Evolutionary conservation across 1,140 invertebrate genomes (phyloP).

Genomic region (Diabrotica undecimpunctata): DNA sequence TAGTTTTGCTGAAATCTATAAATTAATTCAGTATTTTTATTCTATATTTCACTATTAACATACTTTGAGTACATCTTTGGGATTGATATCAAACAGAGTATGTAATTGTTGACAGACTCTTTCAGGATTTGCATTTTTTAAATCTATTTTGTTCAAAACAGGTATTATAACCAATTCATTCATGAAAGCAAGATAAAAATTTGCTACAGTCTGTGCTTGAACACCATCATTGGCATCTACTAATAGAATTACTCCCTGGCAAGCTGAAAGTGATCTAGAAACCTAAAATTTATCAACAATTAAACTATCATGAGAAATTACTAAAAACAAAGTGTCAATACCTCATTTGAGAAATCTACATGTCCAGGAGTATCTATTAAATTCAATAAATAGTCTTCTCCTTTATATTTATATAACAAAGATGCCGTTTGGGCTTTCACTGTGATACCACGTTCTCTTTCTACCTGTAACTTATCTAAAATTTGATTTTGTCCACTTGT

Average conservation of each 20-base stretch:
- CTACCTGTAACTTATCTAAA: constrained; percentile 83
- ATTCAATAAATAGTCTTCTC: constrained; percentile 81
- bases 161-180: constrained; percentile 82
- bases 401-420: constrained; percentile 70
- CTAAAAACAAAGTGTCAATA: constrained; percentile 44
- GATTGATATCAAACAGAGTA: constrained; percentile 80
- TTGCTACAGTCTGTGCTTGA: constrained; percentile 97
- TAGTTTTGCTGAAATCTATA: constrained; percentile 82
- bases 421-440: constrained; percentile 97
- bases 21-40: neutral
- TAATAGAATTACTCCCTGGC: constrained; percentile 90
- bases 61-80: constrained; percentile 64
- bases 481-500: constrained; percentile 73
- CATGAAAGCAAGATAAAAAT: constrained; percentile 89
- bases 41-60: constrained; percentile 8
- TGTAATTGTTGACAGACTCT: constrained; percentile 74
- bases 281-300: constrained; percentile 48
- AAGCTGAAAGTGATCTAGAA: constrained; percentile 82
- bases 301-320: neutral
- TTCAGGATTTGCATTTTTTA: constrained; percentile 85
- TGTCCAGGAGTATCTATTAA: constrained; percentile 98
- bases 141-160: constrained; percentile 95
- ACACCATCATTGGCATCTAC: constrained; percentile 97
- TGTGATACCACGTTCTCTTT: constrained; percentile 94
- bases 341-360: constrained; percentile 97